phyloP scores from a whole-genome alignment of 2,113 vertebrate species.

The Hystrix brachyura region DNA sequence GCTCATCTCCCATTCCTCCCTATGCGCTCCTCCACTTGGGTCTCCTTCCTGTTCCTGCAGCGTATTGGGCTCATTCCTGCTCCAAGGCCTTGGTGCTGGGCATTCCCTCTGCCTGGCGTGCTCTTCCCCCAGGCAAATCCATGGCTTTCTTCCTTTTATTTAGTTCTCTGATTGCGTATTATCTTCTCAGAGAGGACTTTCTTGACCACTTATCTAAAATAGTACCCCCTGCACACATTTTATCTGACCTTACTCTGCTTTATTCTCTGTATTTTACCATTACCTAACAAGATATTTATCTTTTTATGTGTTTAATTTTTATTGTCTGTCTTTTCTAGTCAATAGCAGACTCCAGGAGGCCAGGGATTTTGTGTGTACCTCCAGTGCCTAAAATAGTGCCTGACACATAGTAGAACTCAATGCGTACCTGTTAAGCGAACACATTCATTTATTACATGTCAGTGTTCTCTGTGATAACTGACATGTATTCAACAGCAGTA shows the following conservation, averaged over 20 bases:
- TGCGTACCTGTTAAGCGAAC: too few relatives aligned
- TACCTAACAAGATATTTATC: neutral
- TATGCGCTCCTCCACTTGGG: neutral
- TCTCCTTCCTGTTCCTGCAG: neutral
- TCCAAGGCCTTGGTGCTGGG: neutral
- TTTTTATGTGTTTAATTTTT: neutral
- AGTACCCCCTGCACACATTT: neutral
- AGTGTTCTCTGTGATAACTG: neutral
- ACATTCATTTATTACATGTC: neutral
- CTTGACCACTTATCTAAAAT: neutral
- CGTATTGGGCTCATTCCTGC: neutral
- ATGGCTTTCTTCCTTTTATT: neutral
- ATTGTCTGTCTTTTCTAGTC: neutral
- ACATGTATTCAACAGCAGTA: neutral
- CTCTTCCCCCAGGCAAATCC: neutral
- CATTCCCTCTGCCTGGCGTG: neutral
- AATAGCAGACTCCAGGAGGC: neutral
- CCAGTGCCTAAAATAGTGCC: neutral
- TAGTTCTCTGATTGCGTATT: neutral
- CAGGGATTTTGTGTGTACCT: neutral
- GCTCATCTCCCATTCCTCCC: neutral
- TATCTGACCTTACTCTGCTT: neutral
- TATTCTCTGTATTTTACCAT: slow-evolving; percentile 24
- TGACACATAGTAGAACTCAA: neutral
- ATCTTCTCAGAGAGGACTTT: neutral